Evolutionary conservation across 1,140 invertebrate genomes (phyloP).

Genomic region (Zaprionus inermis): DNA sequence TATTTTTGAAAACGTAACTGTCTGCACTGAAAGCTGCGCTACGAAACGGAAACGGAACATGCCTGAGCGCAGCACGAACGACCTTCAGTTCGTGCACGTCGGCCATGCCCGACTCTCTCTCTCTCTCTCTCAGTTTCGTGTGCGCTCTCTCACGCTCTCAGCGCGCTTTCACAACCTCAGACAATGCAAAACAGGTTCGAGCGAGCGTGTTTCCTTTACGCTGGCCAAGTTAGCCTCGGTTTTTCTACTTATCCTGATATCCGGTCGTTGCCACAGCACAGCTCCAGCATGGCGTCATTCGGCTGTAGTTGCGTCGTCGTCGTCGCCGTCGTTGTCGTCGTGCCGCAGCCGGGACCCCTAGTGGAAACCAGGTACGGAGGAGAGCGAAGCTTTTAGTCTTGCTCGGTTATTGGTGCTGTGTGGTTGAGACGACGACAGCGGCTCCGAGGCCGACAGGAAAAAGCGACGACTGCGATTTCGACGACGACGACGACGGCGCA

Average conservation of each 20-base stretch:
- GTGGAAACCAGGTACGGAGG: conserved; percentile 80
- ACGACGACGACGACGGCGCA: conserved; percentile 22
- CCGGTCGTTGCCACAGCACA: conserved; percentile 53
- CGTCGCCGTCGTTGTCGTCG: conserved; percentile 1
- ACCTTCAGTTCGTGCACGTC: conserved; percentile 31
- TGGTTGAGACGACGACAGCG: conserved; percentile 69
- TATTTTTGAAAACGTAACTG: conserved; percentile 50
- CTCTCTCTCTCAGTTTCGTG: not conserved
- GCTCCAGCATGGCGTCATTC: conserved; percentile 20
- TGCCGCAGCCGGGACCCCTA: conserved; percentile 32
- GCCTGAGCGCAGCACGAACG: conserved; percentile 17
- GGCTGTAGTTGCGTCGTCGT: conserved; percentile 4
- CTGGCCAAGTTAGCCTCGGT: conserved; percentile 52
- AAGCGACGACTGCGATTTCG: conserved; percentile 37
- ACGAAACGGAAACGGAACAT: conserved; percentile 59
- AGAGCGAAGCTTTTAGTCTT: conserved; percentile 82
- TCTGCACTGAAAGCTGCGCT: conserved; percentile 5
- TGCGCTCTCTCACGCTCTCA: no score
- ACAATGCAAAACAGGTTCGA: conserved; percentile 70
- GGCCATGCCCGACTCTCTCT: conserved; percentile 11
- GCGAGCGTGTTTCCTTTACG: conserved; percentile 43
- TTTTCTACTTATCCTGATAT: conserved; percentile 61
- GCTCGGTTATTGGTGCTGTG: conserved; percentile 81
- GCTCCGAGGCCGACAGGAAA: conserved; percentile 49
- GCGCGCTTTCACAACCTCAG: conserved; percentile 52